These are phyloP conservation scores for Pyrgus malvae DNA, from an alignment of 2,888 invertebrate genomes.

Conservation along the genomic window DNA sequence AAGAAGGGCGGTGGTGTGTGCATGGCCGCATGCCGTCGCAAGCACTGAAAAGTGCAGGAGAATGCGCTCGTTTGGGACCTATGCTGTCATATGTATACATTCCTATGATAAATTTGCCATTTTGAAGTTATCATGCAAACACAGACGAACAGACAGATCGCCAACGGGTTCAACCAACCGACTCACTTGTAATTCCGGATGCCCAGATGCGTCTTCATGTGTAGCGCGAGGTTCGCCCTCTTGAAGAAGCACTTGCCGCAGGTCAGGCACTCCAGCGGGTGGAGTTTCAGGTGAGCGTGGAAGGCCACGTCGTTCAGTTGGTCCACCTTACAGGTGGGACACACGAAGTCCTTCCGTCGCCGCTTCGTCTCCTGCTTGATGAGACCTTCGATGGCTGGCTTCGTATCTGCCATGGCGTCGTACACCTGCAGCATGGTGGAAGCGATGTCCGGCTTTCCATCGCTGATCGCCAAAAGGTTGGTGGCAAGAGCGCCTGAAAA, in stretches of 20 bases:
- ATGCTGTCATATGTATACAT: not conserved
- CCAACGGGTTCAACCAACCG: constrained; percentile 19
- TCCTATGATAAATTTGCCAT: not conserved
- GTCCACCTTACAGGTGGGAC: constrained; percentile 79
- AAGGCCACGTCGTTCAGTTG: constrained; percentile 86
- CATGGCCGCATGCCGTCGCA: too few relatives aligned
- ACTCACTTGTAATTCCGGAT: constrained; percentile 86
- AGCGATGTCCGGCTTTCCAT: constrained; percentile 60
- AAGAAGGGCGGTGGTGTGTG: too few relatives aligned
- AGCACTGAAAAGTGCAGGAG: too few relatives aligned
- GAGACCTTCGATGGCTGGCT: constrained; percentile 71
- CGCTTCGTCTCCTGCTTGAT: constrained; percentile 71
- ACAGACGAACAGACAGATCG: not conserved
- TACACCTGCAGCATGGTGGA: constrained; percentile 56
- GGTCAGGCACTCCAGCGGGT: constrained; percentile 91
- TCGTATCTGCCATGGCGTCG: constrained; percentile 57
- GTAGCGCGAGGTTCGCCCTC: constrained; percentile 88
- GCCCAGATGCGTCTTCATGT: constrained; percentile 90
- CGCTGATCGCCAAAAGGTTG: constrained; percentile 52
- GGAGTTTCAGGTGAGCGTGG: constrained; percentile 88
- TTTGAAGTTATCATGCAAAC: not conserved
- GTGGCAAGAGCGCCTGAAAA: constrained; percentile 31
- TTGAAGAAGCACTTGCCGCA: constrained; percentile 91
- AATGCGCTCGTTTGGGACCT: not conserved
- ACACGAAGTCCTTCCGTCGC: constrained; percentile 57